Base-by-base conservation (phyloP, 2,113 vertebrate genomes). In the Sus scrofa region DNA sequence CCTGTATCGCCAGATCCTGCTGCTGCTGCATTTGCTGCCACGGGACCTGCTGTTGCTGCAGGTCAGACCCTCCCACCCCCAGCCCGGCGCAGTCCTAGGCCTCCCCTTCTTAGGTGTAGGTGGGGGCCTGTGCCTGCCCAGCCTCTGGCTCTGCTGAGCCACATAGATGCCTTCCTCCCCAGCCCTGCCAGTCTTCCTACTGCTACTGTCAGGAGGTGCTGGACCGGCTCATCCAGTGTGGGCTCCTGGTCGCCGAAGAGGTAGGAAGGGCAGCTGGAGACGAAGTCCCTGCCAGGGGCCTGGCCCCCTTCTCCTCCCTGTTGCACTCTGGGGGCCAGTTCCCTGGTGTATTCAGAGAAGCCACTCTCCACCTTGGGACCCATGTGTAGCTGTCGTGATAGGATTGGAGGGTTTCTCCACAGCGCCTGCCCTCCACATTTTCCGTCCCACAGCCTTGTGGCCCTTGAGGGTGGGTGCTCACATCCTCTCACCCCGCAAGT, bases 141-240 rank as follows among this genome's bases (percentile, higher is more conserved):
- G 44, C 44, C 44, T 44, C 37, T 63, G 3, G 10, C 19, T 95
- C 24, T 30, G 50, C 37, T 67, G 68, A 86, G 63, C 52, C 65
- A 32, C 22, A 5, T 0, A 4, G 20, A 7, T 24, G 2, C 14
- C 30, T 85, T 22, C 81, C 16, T 37, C 54, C 26, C 16, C 97
- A 99, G 99, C 99, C 99, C 14, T 99, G 99, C 98, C 99, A 99
- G 97, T 98, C 99, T 1, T 97, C 98, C 1, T 97, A 98, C 70
- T 98, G 95, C 95, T 99, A 99, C 8, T 98, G 99, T 60, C 97
- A 99, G 96, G 99, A 99, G 92, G 98, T 99, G 0, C 91, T 99
- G 96, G 99, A 99, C 98, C 99, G 99, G 68, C 98, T 99, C 86
- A 98, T 99, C 37, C 98, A 98, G 75, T 99, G 99, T 30, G 99